Conservation (phyloP, 2,888 invertebrate species). For the Thalpophila matura region DNA sequence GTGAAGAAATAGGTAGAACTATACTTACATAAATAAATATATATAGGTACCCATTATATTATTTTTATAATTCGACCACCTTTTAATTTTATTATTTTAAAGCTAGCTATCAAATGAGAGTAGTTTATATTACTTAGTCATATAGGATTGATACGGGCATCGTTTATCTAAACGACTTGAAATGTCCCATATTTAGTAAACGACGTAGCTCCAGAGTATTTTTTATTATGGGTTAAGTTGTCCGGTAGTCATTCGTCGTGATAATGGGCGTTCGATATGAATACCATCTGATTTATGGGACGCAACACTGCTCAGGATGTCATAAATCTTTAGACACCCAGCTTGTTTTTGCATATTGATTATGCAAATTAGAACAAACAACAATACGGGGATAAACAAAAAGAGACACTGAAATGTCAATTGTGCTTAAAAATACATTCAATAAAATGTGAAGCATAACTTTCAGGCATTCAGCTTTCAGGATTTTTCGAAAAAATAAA, state of each 20-base stretch:
- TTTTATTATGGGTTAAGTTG: conserved; percentile 34
- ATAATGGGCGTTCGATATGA: conserved; percentile 42
- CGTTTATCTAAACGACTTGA: background rate
- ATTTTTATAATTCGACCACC: too few species aligned
- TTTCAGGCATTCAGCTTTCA: background rate
- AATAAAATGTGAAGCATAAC: background rate
- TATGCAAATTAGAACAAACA: conserved; percentile 52
- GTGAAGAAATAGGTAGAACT: too few species aligned
- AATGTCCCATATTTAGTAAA: background rate
- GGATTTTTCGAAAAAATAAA: too few species aligned
- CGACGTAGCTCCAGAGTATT: background rate
- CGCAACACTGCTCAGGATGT: conserved; percentile 29
- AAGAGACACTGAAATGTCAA: conserved; percentile 27
- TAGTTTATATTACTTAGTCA: too few species aligned
- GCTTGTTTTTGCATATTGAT: conserved; percentile 55
- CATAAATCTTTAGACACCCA: conserved; percentile 40
- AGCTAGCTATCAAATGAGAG: background rate
- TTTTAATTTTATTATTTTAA: too few species aligned
- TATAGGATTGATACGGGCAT: background rate
- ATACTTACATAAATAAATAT: too few species aligned
- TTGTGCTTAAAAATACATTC: conserved; percentile 19
- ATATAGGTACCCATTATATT: too few species aligned
- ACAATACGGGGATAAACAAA: conserved; percentile 23
- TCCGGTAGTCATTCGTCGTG: conserved; percentile 45
- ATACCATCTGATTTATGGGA: conserved; percentile 50